phyloP scores from a whole-genome alignment of 1,140 invertebrate species.

The Aphis craccivora region DNA sequence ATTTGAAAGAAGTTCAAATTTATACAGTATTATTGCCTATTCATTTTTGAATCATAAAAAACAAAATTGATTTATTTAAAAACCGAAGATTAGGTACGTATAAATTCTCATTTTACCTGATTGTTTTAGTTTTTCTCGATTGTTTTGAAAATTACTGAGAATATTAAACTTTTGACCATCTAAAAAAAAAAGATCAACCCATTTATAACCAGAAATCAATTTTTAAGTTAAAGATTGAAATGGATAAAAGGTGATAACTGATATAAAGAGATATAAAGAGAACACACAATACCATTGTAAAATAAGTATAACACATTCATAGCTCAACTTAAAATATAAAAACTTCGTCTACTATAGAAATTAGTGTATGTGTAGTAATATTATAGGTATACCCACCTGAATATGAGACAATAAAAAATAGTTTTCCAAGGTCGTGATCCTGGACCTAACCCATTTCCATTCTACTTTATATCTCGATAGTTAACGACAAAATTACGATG shows the following conservation, averaged over 20 bases:
- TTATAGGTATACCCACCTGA: conserved; percentile 6
- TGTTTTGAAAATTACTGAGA: too few species aligned
- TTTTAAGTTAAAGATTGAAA: background rate
- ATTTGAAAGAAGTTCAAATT: too few species aligned
- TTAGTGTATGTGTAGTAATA: background rate
- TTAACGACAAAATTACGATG: background rate
- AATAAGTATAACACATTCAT: background rate
- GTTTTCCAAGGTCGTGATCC: conserved; percentile 1
- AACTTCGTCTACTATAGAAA: background rate
- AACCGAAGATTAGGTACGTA: too few species aligned
- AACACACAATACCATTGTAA: background rate
- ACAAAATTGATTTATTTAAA: too few species aligned
- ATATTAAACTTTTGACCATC: too few species aligned
- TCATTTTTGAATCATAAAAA: too few species aligned
- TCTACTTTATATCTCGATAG: conserved; percentile 9
- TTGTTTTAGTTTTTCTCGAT: too few species aligned
- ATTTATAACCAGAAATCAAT: background rate
- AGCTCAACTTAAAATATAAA: background rate
- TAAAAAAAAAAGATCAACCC: background rate
- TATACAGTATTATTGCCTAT: too few species aligned
- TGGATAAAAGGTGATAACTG: background rate
- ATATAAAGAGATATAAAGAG: background rate
- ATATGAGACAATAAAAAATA: conserved; percentile 6
- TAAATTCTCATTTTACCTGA: too few species aligned
- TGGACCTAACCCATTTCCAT: background rate